phyloP scores from a whole-genome alignment of 2,797 vertebrate species.

The Malurus splendens region DNA sequence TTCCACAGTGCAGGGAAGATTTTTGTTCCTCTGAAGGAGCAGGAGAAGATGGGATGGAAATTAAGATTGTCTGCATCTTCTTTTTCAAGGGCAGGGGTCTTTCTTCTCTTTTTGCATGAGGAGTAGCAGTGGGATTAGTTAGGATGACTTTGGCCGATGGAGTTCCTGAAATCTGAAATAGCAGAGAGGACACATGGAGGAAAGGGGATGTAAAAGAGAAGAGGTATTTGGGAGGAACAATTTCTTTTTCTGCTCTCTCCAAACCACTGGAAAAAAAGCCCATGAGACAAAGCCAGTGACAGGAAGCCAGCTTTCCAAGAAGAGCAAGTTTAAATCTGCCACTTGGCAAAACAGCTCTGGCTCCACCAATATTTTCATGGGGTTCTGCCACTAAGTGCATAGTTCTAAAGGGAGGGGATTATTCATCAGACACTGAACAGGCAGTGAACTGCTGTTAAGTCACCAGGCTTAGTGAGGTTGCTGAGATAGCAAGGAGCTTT shows the following conservation, averaged over 20 bases:
- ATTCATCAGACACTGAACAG: constrained; percentile 5
- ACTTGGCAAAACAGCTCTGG: constrained; percentile 47
- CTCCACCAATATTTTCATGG: constrained; percentile 33
- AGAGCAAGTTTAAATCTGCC: constrained; percentile 39
- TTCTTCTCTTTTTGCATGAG: neutral
- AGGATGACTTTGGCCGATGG: neutral
- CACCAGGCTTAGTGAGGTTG: neutral
- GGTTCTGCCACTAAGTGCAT: constrained; percentile 50
- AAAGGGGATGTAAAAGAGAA: neutral
- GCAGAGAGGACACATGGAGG: neutral
- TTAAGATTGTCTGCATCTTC: neutral
- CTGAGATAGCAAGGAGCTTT: constrained; percentile 8
- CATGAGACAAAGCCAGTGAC: constrained; percentile 20
- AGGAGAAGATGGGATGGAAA: neutral
- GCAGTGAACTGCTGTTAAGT: neutral
- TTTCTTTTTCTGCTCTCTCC: constrained; percentile 13
- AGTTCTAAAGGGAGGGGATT: constrained; percentile 41
- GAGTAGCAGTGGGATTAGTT: neutral
- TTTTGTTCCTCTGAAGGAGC: neutral
- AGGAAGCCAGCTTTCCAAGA: constrained; percentile 60
- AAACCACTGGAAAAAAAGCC: constrained; percentile 36
- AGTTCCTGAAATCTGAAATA: neutral
- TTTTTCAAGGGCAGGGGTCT: neutral
- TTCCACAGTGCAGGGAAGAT: neutral
- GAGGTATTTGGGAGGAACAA: neutral